phyloP scores from a whole-genome alignment of 2,888 invertebrate genomes.

The Furcula furcula region DNA sequence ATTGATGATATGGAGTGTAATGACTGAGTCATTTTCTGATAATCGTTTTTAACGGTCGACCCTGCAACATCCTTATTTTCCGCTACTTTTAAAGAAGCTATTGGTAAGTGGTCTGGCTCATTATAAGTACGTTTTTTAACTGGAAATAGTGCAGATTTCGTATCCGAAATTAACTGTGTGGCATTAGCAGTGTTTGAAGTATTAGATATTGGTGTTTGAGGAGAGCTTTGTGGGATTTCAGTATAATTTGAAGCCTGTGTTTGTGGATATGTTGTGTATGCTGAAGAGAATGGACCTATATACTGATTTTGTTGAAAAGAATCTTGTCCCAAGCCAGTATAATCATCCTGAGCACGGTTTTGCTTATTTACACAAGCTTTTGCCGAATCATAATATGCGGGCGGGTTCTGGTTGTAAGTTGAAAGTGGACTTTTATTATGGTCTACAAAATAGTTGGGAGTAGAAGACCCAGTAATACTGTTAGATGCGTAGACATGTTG shows the following conservation, averaged over 20 bases:
- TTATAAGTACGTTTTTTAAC: constrained; percentile 85
- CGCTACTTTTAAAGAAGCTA: constrained; percentile 37
- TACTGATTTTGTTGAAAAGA: constrained; percentile 78
- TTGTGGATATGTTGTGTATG: constrained; percentile 62
- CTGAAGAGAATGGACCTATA: constrained; percentile 61
- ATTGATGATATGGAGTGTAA: constrained; percentile 40
- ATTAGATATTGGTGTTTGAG: constrained; percentile 42
- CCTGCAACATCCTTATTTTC: constrained; percentile 43
- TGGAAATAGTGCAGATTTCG: constrained; percentile 77
- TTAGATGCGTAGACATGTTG: constrained; percentile 74
- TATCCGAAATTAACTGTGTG: constrained; percentile 45
- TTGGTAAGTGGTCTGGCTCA: constrained; percentile 62
- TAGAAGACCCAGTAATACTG: constrained; percentile 52
- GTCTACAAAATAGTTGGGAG: constrained; percentile 69
- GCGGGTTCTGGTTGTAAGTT: constrained; percentile 71
- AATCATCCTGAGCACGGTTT: constrained; percentile 78
- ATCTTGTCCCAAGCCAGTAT: constrained; percentile 76
- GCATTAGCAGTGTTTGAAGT: constrained; percentile 35
- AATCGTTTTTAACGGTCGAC: constrained; percentile 49
- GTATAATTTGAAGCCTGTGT: constrained; percentile 54
- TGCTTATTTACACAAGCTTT: constrained; percentile 76
- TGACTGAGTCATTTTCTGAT: constrained; percentile 43
- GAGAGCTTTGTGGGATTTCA: constrained; percentile 47
- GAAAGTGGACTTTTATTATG: constrained; percentile 72
- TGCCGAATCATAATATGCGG: constrained; percentile 83